These are phyloP conservation scores for Coenonympha arcania DNA, from an alignment of 2,888 invertebrate genomes.

Conservation along the genomic window DNA sequence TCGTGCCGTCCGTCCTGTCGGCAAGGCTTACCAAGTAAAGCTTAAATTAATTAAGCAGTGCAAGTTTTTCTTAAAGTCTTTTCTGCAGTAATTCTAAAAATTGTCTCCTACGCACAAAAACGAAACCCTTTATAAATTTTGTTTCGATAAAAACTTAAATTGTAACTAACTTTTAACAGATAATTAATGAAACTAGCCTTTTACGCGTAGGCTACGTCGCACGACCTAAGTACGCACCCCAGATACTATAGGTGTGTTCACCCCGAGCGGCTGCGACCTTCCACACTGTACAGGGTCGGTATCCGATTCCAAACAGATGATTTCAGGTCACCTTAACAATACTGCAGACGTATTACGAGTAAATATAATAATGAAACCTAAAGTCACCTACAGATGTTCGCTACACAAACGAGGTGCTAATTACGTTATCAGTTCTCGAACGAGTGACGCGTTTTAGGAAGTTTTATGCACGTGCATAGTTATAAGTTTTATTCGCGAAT, in stretches of 20 bases:
- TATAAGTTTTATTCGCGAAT: neutral
- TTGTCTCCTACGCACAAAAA: too few relatives aligned
- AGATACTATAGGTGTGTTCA: slow-evolving; percentile 57
- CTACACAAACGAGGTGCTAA: slow-evolving; percentile 2
- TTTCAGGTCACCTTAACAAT: slow-evolving; percentile 32
- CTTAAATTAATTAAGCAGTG: too few relatives aligned
- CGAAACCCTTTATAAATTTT: too few relatives aligned
- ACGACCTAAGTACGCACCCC: slow-evolving; percentile 28
- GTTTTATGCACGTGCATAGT: neutral
- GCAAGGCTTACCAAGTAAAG: too few relatives aligned
- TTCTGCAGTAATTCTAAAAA: too few relatives aligned
- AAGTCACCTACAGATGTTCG: slow-evolving; percentile 2
- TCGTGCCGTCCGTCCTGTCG: too few relatives aligned
- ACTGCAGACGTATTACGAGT: neutral
- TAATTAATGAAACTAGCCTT: too few relatives aligned
- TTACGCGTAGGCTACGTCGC: neutral
- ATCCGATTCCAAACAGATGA: slow-evolving; percentile 50
- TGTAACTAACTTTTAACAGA: too few relatives aligned
- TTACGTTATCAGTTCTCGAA: slow-evolving; percentile 6
- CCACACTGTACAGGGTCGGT: slow-evolving; percentile 46
- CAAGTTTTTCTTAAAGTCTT: too few relatives aligned
- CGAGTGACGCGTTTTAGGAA: neutral
- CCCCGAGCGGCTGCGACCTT: slow-evolving; percentile 49
- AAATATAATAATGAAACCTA: neutral
- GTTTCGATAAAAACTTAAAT: too few relatives aligned